A percentile compares a stretch with the other conserved stretches of the same genome.
Conservation (phyloP, 2,888 invertebrate genomes). For the Megastigmus dorsalis region DNA sequence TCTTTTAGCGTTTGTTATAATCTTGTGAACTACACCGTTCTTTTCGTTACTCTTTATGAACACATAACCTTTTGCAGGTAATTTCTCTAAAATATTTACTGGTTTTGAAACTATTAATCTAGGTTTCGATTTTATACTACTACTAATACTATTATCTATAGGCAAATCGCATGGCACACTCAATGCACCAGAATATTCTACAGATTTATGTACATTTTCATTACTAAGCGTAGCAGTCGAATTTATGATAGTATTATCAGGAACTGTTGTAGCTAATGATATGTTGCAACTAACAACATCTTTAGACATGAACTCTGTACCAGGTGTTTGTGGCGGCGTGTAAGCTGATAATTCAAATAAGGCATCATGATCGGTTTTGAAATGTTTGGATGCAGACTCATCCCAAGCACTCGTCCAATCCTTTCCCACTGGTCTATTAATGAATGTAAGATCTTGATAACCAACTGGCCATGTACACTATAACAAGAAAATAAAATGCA, state of each 20-base stretch:
- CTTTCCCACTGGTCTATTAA: conserved; percentile 40
- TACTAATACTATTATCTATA: conserved; percentile 5
- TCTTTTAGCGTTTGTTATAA: no score
- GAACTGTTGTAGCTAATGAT: background rate
- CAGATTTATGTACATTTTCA: background rate
- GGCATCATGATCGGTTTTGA: conserved; percentile 46
- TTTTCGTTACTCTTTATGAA: background rate
- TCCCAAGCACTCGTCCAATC: conserved; percentile 51
- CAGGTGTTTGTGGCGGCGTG: conserved; percentile 62
- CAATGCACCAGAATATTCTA: background rate
- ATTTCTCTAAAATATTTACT: conserved; percentile 10
- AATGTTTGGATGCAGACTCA: conserved; percentile 13
- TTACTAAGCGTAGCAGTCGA: background rate
- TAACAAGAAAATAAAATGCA: conserved; percentile 24
- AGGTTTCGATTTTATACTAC: conserved; percentile 9
- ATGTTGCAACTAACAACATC: conserved; percentile 7
- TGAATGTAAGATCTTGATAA: conserved; percentile 50
- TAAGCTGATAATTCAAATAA: conserved; percentile 57
- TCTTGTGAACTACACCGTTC: background rate
- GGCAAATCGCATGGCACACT: background rate
- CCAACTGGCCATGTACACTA: conserved; percentile 64
- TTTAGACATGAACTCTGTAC: conserved; percentile 47
- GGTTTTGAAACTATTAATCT: conserved; percentile 19
- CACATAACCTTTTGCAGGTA: background rate
- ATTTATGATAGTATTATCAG: background rate